phyloP scores from a whole-genome alignment of 37 sponge, comb jelly and placozoan species.

The Dysidea cf. avara region DNA sequence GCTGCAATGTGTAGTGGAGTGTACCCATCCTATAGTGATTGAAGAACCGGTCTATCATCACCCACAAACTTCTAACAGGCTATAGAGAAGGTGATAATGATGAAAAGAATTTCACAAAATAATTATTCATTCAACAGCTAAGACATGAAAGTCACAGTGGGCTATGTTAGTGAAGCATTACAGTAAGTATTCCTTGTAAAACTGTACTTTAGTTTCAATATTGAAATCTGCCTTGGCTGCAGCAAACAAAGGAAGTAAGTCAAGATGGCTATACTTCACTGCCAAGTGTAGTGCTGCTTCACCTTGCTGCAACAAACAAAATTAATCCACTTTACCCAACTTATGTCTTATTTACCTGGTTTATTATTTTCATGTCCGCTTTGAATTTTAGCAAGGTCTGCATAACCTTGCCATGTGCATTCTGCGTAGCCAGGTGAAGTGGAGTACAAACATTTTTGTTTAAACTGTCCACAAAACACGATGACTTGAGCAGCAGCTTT shows the following conservation, averaged over 20 bases:
- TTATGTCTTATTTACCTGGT: conserved; percentile 32
- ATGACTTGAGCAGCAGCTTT: conserved; percentile 53
- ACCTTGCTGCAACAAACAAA: conserved; percentile 68
- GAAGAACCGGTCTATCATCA: not conserved
- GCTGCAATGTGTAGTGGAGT: conserved; percentile 83
- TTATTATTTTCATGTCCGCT: conserved; percentile 49
- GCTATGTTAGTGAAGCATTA: not conserved
- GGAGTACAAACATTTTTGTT: conserved; percentile 64
- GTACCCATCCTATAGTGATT: conserved; percentile 52
- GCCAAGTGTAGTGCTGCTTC: conserved; percentile 69
- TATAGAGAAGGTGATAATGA: conserved; percentile 7
- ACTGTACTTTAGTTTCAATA: conserved; percentile 45
- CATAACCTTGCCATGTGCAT: conserved; percentile 67
- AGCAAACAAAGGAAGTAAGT: conserved; percentile 46
- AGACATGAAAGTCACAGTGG: no score
- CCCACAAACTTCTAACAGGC: not conserved
- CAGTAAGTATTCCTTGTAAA: not conserved
- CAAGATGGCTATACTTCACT: conserved; percentile 64
- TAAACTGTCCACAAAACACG: conserved; percentile 73
- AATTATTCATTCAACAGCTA: no score
- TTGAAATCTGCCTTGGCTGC: conserved; percentile 48
- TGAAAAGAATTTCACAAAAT: conserved; percentile 10
- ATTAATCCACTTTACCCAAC: not conserved
- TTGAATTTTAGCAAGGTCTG: conserved; percentile 73
- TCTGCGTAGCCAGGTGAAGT: conserved; percentile 70